Evolutionary conservation across 2,888 invertebrate species (phyloP), one percentile per base, ranked within the genome.

Genomic region (Caenorhabditis sulstoni): DNA sequence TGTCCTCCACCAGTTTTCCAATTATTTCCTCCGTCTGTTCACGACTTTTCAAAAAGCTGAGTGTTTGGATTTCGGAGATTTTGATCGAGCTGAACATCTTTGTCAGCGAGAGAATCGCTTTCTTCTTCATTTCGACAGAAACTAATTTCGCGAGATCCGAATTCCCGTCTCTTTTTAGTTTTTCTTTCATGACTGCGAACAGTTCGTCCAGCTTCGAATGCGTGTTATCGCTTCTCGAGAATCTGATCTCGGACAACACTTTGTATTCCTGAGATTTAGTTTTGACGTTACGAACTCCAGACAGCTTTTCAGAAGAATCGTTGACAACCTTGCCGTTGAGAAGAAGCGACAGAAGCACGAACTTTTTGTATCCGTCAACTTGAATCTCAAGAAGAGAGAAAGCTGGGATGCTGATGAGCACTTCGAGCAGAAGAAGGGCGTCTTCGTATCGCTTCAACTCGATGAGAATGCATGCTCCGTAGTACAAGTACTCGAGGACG

Each of bases 281-380:
- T 59, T 71, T 80, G 4, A 65, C 7, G 11, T 29, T 37, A 11
- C 75, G 59, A 20, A 39, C n/a, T 9, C 45, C 44, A 0, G 52
- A 3, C 11, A 41, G n/a, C 23, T 61, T 71, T 8, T 71, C 77
- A 0, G 5, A 9, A 9, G 20, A 22, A 16, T 62, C 64, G 29
- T 29, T 29, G 11, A 9, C 9, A 11, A 62, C 67, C 37, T 16
- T 29, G 41, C 81, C 81, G 18, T 73, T 20, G 4, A 81, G 39
- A 11, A 81, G 44, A 20, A 81, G 57, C 8, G 81, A 76, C 3
- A 81, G 18, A 20, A 81, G 62, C 1, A 77, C 52, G 39, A 29
- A 70, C 79, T 84, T 84, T 58, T 84, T 84, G 55, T 73, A 77
- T 0, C 78, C 81, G 8, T 84, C 82, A 14, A 77, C 23, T 45